Conservation (phyloP, 2,888 invertebrate genomes). For the Rhagonycha lutea region DNA sequence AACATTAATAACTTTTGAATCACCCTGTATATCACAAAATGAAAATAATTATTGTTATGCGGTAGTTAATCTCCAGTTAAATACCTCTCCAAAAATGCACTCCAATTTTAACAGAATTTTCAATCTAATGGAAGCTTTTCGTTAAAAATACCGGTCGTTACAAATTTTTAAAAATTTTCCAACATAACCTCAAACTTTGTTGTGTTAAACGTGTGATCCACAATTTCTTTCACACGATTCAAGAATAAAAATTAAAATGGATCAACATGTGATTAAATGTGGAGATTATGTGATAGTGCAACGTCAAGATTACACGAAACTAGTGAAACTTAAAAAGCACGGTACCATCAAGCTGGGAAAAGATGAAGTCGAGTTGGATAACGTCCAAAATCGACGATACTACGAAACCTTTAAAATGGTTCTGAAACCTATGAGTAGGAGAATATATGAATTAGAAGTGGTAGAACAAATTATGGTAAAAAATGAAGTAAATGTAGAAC, state of each 20-base stretch:
- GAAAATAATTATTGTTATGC: neutral
- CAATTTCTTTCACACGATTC: neutral
- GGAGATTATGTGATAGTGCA: slow-evolving; percentile 79
- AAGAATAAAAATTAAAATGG: slow-evolving; percentile 21
- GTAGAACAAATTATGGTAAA: slow-evolving; percentile 63
- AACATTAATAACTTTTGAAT: neutral
- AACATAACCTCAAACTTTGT: slow-evolving; percentile 2
- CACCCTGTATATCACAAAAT: neutral
- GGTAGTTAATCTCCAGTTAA: neutral
- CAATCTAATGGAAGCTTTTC: too few species aligned
- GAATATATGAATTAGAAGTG: slow-evolving; percentile 59
- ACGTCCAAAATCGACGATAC: slow-evolving; percentile 70
- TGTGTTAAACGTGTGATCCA: neutral
- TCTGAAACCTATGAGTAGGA: slow-evolving; percentile 60
- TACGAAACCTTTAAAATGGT: slow-evolving; percentile 79
- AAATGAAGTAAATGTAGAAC: slow-evolving; percentile 63
- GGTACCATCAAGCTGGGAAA: slow-evolving; percentile 69
- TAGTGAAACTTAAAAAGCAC: slow-evolving; percentile 72
- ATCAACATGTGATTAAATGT: slow-evolving; percentile 57
- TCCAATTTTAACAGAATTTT: too few species aligned
- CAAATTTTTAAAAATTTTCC: neutral
- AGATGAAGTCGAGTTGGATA: slow-evolving; percentile 69
- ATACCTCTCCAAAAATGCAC: neutral
- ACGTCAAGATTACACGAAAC: slow-evolving; percentile 76
- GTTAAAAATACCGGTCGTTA: neutral